Evolutionary conservation across 1,140 invertebrate genomes (phyloP).

Genomic region (Brachystomella parvula): DNA sequence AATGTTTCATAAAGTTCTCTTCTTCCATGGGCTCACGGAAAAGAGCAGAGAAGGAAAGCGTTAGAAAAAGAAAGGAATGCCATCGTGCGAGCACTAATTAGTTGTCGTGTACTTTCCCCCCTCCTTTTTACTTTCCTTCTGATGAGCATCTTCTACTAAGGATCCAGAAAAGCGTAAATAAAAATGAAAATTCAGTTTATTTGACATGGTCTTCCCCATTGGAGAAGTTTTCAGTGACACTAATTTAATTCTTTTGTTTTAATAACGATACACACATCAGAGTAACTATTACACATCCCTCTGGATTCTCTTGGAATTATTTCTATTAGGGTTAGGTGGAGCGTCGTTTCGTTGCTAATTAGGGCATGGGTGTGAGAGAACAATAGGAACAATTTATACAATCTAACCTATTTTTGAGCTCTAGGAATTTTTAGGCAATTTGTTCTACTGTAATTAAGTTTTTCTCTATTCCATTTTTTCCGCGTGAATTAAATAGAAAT

Average conservation of each 20-base stretch:
- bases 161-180: not conserved
- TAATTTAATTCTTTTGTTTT: no score
- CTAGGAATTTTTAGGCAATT: not conserved
- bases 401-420: not conserved
- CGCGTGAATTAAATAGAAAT: no score
- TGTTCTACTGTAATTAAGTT: no score
- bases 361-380: no score
- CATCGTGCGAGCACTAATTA: not conserved
- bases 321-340: not conserved
- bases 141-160: not conserved
- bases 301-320: no score
- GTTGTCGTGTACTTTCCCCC: not conserved
- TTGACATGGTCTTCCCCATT: not conserved
- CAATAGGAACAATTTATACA: not conserved
- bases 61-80: not conserved
- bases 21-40: no score
- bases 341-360: no score
- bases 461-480: not conserved
- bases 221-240: not conserved
- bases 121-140: not conserved
- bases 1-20: not conserved
- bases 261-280: no score
- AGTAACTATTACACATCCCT: no score
- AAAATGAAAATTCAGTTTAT: not conserved
- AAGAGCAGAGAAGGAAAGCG: not conserved